Evolutionary conservation across 2,113 vertebrate species (phyloP), one percentile per base, ranked within the genome.

Genomic region (Cygnus atratus): DNA sequence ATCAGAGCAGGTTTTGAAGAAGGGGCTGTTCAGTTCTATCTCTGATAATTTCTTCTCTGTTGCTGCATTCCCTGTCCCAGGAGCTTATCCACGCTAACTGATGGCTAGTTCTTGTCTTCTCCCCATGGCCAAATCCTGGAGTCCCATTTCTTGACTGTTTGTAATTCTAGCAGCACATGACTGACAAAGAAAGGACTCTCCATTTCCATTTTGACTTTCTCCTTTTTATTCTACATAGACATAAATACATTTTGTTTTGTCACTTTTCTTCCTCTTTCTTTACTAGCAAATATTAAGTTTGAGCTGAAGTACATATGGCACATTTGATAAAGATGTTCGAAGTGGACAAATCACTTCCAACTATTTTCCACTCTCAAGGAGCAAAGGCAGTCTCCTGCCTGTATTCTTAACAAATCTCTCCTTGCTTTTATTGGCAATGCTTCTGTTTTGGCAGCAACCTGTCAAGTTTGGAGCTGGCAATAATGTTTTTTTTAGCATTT

Each of bases 401-500:
- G 39, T 92, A 65, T 92, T 92, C 80, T 54, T 75, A 79, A 73
- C 73, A 93, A 93, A 92, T 94, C 70, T 70, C 90, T n/a, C 63
- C 77, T 86, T 93, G 91, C 95, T 95, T 96, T 95, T 93, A 88
- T 58, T 96, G 92, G 93, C 91, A 96, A 78, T 41, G 87, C 71
- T 94, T 95, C 80, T 93, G 93, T 92, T 96, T 97, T 92, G 88
- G 90, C 92, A 93, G 84, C 84, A 97, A 95, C 91, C 24, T 95
- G 87, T 92, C 95, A 94, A 90, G 79, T 86, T 93, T 94, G 90
- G 92, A 90, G 67, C 74, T 96, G 88, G 80, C 96, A 96, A 93
- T 57, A 48, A 85, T 59, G 91, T 88, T 94, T 91, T 91, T 87
- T 87, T 90, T 87, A 6, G 20, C 88, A 63, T 96, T 92, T 85